These are phyloP conservation scores for Melinaea marsaeus DNA, from an alignment of 2,888 invertebrate genomes.

Conservation along the genomic window DNA sequence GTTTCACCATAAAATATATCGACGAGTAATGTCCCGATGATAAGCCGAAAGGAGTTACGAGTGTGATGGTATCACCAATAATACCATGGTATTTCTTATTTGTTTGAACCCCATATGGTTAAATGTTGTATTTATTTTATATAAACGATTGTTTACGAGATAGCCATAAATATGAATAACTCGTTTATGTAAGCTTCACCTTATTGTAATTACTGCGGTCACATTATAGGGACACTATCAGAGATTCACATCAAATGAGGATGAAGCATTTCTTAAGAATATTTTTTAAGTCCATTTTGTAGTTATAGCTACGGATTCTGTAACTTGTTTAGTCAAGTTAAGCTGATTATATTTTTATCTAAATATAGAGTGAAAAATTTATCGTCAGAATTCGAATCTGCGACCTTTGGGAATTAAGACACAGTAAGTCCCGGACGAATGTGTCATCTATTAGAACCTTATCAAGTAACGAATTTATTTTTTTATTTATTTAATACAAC, in stretches of 20 bases:
- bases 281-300: too few relatives aligned
- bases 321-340: too few relatives aligned
- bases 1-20: conserved; percentile 49
- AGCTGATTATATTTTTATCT: too few relatives aligned
- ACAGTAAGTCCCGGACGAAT: too few relatives aligned
- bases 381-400: too few relatives aligned
- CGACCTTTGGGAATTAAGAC: too few relatives aligned
- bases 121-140: conserved; percentile 29
- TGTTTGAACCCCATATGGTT: conserved; percentile 23
- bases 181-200: conserved; percentile 28
- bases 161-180: conserved; percentile 31
- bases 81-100: conserved; percentile 32
- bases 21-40: conserved; percentile 32
- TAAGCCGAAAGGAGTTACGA: conserved; percentile 28
- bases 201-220: conserved; percentile 31
- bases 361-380: too few relatives aligned
- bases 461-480: too few relatives aligned
- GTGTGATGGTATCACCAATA: conserved; percentile 29
- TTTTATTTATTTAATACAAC: too few relatives aligned
- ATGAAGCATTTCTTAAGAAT: conserved; percentile 8
- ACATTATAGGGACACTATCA: conserved; percentile 23
- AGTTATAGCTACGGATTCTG: too few relatives aligned
- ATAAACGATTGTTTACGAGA: conserved; percentile 29
- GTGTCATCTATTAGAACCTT: too few relatives aligned
- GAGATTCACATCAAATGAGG: conserved; percentile 30